These are phyloP conservation scores for Cichlasoma orientale DNA, from an alignment of 2,797 vertebrate species.

Conservation along the genomic window DNA sequence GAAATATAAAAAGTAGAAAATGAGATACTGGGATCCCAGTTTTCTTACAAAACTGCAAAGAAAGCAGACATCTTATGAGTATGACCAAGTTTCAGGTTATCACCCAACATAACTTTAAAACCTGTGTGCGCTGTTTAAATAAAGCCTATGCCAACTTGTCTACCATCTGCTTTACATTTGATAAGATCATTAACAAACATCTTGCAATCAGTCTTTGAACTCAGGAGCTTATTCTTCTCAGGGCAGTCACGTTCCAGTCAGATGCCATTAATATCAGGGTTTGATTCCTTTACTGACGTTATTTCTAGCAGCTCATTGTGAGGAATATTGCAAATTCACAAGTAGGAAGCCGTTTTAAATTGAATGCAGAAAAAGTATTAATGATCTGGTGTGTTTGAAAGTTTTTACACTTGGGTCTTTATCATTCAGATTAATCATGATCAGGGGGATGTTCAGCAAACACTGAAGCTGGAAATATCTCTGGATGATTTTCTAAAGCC, in stretches of 20 bases:
- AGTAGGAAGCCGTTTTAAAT: background rate
- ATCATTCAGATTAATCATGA: too few relatives aligned
- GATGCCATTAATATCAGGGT: background rate
- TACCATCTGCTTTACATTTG: constrained; percentile 37
- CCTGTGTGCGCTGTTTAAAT: background rate
- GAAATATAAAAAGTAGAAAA: background rate
- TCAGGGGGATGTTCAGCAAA: too few relatives aligned
- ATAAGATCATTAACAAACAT: constrained; percentile 27
- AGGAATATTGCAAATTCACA: background rate
- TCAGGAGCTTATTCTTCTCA: background rate
- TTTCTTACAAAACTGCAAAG: background rate
- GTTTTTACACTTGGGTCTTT: too few relatives aligned
- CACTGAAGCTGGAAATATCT: too few relatives aligned
- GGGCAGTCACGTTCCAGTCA: background rate
- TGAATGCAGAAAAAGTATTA: background rate
- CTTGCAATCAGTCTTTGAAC: background rate
- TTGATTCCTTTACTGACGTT: background rate
- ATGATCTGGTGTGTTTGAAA: background rate
- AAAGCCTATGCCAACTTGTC: background rate
- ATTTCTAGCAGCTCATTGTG: background rate
- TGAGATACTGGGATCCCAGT: background rate
- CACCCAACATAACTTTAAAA: background rate
- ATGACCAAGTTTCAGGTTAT: background rate
- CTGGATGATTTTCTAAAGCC: too few relatives aligned
- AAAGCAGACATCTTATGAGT: background rate